phyloP scores from a whole-genome alignment of 2,113 vertebrate species.

The Chroicocephalus ridibundus region DNA sequence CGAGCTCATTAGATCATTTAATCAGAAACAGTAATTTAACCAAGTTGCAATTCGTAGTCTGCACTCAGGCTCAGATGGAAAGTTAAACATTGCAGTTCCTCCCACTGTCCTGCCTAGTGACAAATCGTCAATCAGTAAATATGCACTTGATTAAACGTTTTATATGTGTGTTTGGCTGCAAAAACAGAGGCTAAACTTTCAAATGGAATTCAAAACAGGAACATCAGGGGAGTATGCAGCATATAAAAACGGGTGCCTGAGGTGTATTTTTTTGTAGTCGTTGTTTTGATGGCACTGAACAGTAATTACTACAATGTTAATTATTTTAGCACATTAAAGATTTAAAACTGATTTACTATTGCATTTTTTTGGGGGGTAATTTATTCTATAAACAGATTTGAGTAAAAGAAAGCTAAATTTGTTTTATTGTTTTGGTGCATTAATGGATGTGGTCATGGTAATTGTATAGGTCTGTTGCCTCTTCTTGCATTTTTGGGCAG shows the following conservation, averaged over 20 bases:
- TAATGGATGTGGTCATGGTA: neutral
- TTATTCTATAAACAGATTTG: neutral
- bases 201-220: neutral
- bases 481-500: neutral
- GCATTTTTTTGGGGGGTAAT: neutral
- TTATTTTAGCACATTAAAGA: neutral
- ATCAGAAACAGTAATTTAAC: neutral
- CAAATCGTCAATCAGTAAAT: neutral
- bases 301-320: neutral
- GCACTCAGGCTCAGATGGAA: neutral
- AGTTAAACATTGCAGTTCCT: neutral
- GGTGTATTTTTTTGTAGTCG: neutral
- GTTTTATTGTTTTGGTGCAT: neutral
- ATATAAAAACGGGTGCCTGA: neutral
- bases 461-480: neutral
- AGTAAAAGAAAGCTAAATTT: neutral
- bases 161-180: neutral
- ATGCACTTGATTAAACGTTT: neutral
- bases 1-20: neutral
- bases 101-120: neutral
- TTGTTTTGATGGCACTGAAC: neutral
- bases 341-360: neutral
- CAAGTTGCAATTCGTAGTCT: neutral
- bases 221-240: neutral
- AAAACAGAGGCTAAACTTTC: neutral